Percentiles rank a stretch among this genome's conserved stretches.
These are phyloP conservation scores for Meloidogyne chitwoodi DNA, from an alignment of 1,140 invertebrate genomes.

Conservation along the genomic window DNA sequence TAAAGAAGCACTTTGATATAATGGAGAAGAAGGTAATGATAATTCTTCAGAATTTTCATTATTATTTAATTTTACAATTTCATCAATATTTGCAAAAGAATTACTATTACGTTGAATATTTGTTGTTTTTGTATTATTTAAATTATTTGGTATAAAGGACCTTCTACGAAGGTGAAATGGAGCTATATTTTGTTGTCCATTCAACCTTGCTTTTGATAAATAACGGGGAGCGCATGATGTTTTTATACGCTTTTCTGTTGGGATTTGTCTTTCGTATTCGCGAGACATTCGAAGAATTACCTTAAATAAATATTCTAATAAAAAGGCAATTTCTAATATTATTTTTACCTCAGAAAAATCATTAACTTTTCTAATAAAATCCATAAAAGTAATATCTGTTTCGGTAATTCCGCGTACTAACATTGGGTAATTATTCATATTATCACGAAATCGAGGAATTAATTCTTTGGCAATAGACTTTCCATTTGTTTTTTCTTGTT, in stretches of 20 bases:
- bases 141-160: background rate
- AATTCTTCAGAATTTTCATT: background rate
- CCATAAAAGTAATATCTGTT: conserved; percentile 53
- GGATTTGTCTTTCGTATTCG: conserved; percentile 43
- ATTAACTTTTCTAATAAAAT: conserved; percentile 52
- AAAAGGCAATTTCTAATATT: background rate
- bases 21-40: background rate
- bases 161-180: background rate
- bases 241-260: conserved; percentile 48
- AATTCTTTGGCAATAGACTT: conserved; percentile 57
- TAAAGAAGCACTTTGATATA: background rate
- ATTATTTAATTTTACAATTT: conserved; percentile 3
- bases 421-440: conserved; percentile 42
- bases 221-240: conserved; percentile 32
- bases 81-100: background rate
- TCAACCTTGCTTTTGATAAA: background rate
- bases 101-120: background rate
- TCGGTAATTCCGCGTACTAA: conserved; percentile 43
- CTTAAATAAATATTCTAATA: conserved; percentile 32
- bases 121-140: background rate
- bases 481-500: conserved; percentile 33
- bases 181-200: background rate
- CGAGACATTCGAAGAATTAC: conserved; percentile 43
- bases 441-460: conserved; percentile 51
- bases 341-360: conserved; percentile 41